Evolutionary conservation across 1,140 invertebrate genomes (phyloP), one percentile per base, ranked within the genome.

Genomic region (Drosophila repleta): DNA sequence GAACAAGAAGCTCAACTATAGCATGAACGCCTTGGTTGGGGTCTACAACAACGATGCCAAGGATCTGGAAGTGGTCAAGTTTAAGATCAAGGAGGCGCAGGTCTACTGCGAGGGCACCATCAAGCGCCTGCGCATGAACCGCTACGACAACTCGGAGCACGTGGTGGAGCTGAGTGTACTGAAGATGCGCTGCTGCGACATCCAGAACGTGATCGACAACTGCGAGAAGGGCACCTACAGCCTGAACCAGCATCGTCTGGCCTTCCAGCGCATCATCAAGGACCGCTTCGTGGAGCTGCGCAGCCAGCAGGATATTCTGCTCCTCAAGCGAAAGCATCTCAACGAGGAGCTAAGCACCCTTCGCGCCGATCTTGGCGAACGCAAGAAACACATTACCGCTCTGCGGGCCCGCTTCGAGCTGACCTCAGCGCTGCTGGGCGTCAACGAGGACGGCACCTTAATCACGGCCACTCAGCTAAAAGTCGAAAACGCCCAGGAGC

Each of bases 401-500:
- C 77, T 94, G 17, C 93, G 94, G 53, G 92, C 84, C 0, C 90
- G 93, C n/a, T 91, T 90, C 41, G 88, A 91, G 52, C 49, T 90
- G 13, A 80, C 90, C 0, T 68, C 84, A 5, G 76, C 88, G 3
- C 41, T 92, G 17, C 68, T 94, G 73, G 93, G 93, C 7, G 93
- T 92, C 67, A 92, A 93, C 21, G 93, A 93, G 11, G 92, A 93
- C 58, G 94, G 94, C 0, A 92, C 92, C 21, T 87, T 92, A 2
- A 72, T 94, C 24, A 94, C 93, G 1, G 92, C 94, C 10, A 93
- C 94, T 0, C 93, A 95, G 78, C 82, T 95, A n/a, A 94, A 94
- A 84, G 93, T 96, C 20, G 93, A 94, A 79, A 93, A 90, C 35
- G 94, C 94, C 2, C 95, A 95, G 88, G 94, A 95, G 68, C 94